Evolutionary conservation across 2,888 invertebrate species (phyloP).

Genomic region (Eupithecia dodoneata): DNA sequence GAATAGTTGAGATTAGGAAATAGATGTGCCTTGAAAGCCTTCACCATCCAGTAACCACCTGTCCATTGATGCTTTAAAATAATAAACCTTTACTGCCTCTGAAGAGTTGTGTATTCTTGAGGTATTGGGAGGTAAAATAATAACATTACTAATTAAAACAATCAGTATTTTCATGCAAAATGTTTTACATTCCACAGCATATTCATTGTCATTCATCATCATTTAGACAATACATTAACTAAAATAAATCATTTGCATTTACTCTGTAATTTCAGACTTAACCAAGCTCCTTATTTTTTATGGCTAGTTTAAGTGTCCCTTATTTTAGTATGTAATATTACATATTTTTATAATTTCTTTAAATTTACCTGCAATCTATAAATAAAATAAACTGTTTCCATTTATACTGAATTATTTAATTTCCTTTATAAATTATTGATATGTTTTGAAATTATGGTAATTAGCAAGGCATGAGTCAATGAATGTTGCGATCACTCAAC

Average conservation of each 20-base stretch:
- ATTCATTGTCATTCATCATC: slow-evolving; percentile 47
- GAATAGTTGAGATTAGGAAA: slow-evolving; percentile 54
- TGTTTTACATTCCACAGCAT: slow-evolving; percentile 70
- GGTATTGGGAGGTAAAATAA: slow-evolving; percentile 28
- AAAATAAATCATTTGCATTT: slow-evolving; percentile 5
- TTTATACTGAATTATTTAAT: slow-evolving; percentile 66
- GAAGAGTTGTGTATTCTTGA: slow-evolving; percentile 16
- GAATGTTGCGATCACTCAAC: background rate
- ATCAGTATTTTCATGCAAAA: slow-evolving; percentile 33
- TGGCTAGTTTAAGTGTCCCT: slow-evolving; percentile 63
- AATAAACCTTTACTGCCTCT: slow-evolving; percentile 2
- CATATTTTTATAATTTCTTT: slow-evolving; percentile 70
- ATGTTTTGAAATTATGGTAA: background rate
- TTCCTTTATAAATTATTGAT: slow-evolving; percentile 21
- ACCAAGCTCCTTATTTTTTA: slow-evolving; percentile 40
- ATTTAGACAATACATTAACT: slow-evolving; percentile 43
- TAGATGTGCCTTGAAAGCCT: slow-evolving; percentile 72
- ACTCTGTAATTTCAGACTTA: slow-evolving; percentile 5
- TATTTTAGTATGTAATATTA: slow-evolving; percentile 64
- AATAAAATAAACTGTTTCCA: slow-evolving; percentile 75
- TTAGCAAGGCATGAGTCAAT: background rate
- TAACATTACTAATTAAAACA: slow-evolving; percentile 24
- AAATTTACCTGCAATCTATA: slow-evolving; percentile 68
- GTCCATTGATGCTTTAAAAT: slow-evolving; percentile 51
- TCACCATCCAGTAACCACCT: slow-evolving; percentile 72